Evolutionary conservation across 2,797 vertebrate species (phyloP), one percentile per base, ranked within the genome.

Genomic region (Thamnophis elegans): DNA sequence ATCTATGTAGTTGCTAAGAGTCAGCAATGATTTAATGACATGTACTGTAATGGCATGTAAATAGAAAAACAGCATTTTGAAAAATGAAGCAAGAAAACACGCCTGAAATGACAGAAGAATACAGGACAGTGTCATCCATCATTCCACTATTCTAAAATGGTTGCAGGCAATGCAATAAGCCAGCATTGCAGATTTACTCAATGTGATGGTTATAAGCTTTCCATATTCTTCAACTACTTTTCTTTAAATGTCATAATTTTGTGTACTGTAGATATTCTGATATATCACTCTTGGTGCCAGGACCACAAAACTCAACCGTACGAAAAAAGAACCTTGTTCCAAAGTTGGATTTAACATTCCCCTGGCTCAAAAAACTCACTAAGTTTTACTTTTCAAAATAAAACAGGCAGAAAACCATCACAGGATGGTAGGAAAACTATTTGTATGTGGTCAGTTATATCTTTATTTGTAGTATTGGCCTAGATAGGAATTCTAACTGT

Each of bases 341-440:
- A 91, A 95, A 96, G 97, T 97, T 97, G 97, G 97, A 97, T 97
- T 97, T 98, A 97, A 98, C 97, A 97, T 96, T 96, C 95, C 94
- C 95, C 97, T 96, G 96, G 73, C 91, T 97, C 96, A 94, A 95
- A 97, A 96, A 93, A 96, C 92, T 92, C 95, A 82, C 42, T 92
- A 82, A 96, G 95, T 95, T 95, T 94, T 92, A 91, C 87, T 91
- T 92, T 94, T 95, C 93, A 95, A 94, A 65, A 1, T 0, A 94
- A 96, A 97, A 96, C 85, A 91, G 92, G 28, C 94, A 95, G 94
- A 91, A 59, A 94, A 96, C 91, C 42, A 91, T 16, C 91, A 95
- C 58, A 93, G 78, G 85, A 13, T 92, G 89, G 89, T 95, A 92
- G 89, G 91, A 95, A 95, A 96, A 87, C 28, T 89, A 85, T 73